These are phyloP conservation scores for Melanocharis versteri DNA, from an alignment of 2,113 vertebrate genomes.

Conservation along the genomic window DNA sequence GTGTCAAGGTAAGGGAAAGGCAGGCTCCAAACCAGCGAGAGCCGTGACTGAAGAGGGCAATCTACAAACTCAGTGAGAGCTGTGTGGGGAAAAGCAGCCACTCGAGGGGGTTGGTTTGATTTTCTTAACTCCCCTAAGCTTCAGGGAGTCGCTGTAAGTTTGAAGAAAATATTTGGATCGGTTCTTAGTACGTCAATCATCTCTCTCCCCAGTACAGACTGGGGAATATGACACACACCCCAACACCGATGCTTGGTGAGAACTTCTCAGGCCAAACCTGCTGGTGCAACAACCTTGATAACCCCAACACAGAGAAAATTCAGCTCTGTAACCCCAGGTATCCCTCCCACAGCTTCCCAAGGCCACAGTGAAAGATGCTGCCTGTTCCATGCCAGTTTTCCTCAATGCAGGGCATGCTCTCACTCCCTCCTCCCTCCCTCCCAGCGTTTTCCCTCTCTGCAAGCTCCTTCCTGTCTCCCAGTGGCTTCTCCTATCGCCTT, in stretches of 20 bases:
- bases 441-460: conserved; percentile 43
- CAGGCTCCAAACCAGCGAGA: not conserved
- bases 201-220: accelerated
- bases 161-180: not conserved
- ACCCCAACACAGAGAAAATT: not conserved
- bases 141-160: not conserved
- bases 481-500: conserved; percentile 40
- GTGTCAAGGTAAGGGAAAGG: accelerated
- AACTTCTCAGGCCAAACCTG: accelerated
- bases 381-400: not conserved
- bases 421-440: not conserved
- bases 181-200: accelerated
- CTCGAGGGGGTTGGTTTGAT: accelerated
- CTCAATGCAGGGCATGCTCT: not conserved
- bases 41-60: not conserved
- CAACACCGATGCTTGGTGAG: accelerated
- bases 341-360: not conserved
- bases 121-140: not conserved
- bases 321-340: not conserved
- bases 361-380: accelerated
- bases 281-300: not conserved
- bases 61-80: not conserved
- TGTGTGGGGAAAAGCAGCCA: not conserved
- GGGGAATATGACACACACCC: not conserved
- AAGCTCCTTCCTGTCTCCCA: conserved; percentile 71